Evolutionary conservation across 2,113 vertebrate genomes (phyloP).

Genomic region (Corythornis vintsioides): DNA sequence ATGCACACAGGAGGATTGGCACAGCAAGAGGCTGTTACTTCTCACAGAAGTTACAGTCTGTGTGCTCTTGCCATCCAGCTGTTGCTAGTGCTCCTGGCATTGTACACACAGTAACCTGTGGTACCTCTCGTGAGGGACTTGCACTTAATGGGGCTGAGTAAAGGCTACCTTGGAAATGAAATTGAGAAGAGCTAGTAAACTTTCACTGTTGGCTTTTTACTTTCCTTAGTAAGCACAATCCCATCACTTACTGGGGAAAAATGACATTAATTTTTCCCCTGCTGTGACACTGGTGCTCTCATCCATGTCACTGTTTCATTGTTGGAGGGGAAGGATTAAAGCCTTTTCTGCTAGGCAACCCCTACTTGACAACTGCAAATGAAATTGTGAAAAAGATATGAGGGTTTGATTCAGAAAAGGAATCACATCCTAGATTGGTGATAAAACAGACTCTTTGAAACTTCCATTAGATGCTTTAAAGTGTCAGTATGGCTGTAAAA

Average conservation of each 20-base stretch:
- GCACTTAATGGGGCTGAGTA: background rate
- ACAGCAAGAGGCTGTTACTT: background rate
- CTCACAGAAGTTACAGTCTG: background rate
- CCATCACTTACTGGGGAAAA: background rate
- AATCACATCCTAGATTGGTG: slow-evolving; percentile 12
- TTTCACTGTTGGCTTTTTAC: background rate
- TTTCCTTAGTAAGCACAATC: background rate
- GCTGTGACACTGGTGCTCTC: background rate
- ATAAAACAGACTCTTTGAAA: slow-evolving; percentile 29
- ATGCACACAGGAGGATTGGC: background rate
- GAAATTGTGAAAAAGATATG: background rate
- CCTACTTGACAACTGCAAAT: background rate
- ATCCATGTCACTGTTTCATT: background rate
- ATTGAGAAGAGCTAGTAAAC: background rate
- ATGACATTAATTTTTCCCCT: background rate
- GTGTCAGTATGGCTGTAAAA: slow-evolving; percentile 18
- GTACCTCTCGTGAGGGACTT: background rate
- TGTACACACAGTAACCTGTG: background rate
- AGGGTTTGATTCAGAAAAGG: slow-evolving; percentile 8
- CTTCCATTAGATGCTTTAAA: slow-evolving; percentile 30
- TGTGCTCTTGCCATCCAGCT: background rate
- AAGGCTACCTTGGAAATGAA: background rate
- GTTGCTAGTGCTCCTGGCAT: background rate
- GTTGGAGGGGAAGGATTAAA: background rate
- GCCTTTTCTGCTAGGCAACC: background rate